Evolutionary conservation across 2,888 invertebrate species (phyloP).

Genomic region (Perdita meconis): DNA sequence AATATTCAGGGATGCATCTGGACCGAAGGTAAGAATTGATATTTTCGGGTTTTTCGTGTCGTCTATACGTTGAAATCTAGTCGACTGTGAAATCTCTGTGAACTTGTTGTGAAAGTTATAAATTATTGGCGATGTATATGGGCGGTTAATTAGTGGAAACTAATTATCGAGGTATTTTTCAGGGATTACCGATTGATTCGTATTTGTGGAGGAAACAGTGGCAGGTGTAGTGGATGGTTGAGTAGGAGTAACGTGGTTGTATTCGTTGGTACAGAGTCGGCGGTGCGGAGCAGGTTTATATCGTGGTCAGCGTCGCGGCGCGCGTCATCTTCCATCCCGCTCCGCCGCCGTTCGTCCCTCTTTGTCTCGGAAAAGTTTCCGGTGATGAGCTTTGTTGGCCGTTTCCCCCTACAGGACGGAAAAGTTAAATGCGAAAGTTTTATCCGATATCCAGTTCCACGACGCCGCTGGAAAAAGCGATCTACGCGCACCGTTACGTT

Average conservation of each 20-base stretch:
- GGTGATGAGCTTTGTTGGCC: slow-evolving; percentile 83
- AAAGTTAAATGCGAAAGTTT: slow-evolving; percentile 84
- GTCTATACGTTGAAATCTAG: no score
- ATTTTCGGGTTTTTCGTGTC: no score
- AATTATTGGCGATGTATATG: no score
- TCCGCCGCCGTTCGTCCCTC: slow-evolving; percentile 66
- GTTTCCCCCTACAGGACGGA: slow-evolving; percentile 81
- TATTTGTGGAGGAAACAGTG: no score
- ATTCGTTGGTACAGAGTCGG: slow-evolving; percentile 22
- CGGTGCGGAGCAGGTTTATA: slow-evolving; percentile 45
- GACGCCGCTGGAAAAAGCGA: slow-evolving; percentile 74
- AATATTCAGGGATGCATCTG: no score
- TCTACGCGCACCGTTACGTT: slow-evolving; percentile 65
- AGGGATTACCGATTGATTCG: slow-evolving; percentile 22
- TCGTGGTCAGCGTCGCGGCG: slow-evolving; percentile 65
- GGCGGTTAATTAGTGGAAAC: no score
- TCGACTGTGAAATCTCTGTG: no score
- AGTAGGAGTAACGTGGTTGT: slow-evolving; percentile 28
- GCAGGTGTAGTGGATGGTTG: slow-evolving; percentile 37
- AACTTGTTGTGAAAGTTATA: no score
- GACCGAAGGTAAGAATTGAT: no score
- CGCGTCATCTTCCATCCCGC: slow-evolving; percentile 60
- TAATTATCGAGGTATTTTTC: neutral
- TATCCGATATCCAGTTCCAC: slow-evolving; percentile 80
- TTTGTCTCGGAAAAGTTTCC: slow-evolving; percentile 82